phyloP scores from a whole-genome alignment of 1,140 invertebrate genomes.

The Augochlora pura region DNA sequence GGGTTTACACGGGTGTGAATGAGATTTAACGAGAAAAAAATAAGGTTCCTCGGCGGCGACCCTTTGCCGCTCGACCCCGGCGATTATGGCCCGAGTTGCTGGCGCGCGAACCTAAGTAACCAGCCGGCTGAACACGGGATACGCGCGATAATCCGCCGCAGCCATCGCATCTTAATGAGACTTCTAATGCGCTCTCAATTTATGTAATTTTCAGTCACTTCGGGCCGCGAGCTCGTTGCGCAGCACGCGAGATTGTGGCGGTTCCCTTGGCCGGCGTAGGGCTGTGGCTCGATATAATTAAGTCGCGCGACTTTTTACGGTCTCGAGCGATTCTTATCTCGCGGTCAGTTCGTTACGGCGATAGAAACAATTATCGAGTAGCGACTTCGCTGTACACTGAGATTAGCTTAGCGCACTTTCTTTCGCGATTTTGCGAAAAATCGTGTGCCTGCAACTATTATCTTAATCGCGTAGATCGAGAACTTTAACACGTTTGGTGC shows the following conservation, averaged over 20 bases:
- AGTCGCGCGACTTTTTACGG: conserved; percentile 3
- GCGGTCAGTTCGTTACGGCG: no score
- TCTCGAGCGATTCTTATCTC: background rate
- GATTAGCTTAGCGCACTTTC: no score
- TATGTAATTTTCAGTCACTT: conserved; percentile 29
- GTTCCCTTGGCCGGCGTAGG: background rate
- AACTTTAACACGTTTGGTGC: no score
- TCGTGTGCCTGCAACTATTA: no score
- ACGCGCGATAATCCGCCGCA: conserved; percentile 10
- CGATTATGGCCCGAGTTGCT: conserved; percentile 71
- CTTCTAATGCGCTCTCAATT: conserved; percentile 26
- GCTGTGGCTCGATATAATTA: conserved; percentile 24
- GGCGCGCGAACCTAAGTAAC: conserved; percentile 62
- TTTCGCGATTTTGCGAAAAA: no score
- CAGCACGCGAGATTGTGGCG: background rate
- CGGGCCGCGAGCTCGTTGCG: background rate
- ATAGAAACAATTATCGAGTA: no score
- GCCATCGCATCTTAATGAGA: conserved; percentile 39
- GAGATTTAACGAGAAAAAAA: conserved; percentile 44
- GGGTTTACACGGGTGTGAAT: conserved; percentile 23
- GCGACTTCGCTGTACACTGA: no score
- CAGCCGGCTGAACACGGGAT: conserved; percentile 61
- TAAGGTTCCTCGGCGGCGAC: conserved; percentile 10
- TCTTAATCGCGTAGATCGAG: no score
- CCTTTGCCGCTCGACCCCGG: background rate